phyloP scores from a whole-genome alignment of 2,888 invertebrate species.

The Cerastis leucographa region DNA sequence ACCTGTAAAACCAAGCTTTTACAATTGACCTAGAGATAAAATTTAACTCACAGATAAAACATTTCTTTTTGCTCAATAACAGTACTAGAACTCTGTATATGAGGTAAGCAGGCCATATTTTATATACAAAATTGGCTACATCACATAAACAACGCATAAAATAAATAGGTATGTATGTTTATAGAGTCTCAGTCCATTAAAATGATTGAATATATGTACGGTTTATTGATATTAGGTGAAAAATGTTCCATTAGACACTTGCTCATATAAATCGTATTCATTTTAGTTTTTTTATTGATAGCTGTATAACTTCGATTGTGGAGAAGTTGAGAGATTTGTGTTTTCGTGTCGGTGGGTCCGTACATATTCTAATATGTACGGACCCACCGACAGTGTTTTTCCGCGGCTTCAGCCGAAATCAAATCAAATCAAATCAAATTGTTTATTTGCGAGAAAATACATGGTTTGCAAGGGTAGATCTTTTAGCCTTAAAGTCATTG shows the following conservation, averaged over 20 bases:
- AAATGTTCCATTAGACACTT: slow-evolving; percentile 35
- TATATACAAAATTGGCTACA: slow-evolving; percentile 39
- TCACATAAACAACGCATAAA: slow-evolving; percentile 25
- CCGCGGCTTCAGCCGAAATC: no score
- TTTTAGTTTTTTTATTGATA: slow-evolving; percentile 42
- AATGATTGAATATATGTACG: slow-evolving; percentile 47
- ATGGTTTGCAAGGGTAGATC: no score
- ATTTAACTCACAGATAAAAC: slow-evolving; percentile 23
- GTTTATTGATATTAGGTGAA: slow-evolving; percentile 49
- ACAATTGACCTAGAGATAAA: slow-evolving; percentile 33
- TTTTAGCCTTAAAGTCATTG: no score
- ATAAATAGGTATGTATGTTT: slow-evolving; percentile 63
- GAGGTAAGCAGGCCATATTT: slow-evolving; percentile 45
- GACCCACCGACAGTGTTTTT: no score
- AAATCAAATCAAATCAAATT: no score
- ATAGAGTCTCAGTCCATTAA: slow-evolving; percentile 47
- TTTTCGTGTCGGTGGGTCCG: slow-evolving; percentile 30
- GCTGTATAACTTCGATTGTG: slow-evolving; percentile 30
- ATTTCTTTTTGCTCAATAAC: slow-evolving; percentile 35
- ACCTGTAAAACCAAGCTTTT: neutral
- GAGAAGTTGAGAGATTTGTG: slow-evolving; percentile 41
- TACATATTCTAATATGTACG: no score
- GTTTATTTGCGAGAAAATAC: no score
- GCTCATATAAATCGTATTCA: slow-evolving; percentile 42
- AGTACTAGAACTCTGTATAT: slow-evolving; percentile 17